Conservation (phyloP, 2,888 invertebrate genomes). For the Tenthredo livida region DNA sequence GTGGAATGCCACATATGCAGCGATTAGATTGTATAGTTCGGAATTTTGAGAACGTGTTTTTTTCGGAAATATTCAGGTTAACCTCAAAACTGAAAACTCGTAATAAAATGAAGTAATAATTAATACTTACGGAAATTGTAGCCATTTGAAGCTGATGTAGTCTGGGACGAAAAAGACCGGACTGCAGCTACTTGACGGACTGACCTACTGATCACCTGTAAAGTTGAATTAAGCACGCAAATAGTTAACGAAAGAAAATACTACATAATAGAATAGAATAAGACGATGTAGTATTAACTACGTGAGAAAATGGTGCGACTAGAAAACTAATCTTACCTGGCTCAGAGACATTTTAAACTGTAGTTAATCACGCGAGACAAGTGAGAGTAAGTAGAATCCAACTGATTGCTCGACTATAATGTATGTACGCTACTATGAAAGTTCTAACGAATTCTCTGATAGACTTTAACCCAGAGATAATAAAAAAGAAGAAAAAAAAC, state of each 20-base stretch:
- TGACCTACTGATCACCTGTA: conserved; percentile 61
- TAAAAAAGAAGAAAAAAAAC: background rate
- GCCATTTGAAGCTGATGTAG: conserved; percentile 58
- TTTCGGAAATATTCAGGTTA: background rate
- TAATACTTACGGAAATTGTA: conserved; percentile 43
- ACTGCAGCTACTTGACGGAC: conserved; percentile 54
- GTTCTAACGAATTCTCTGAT: background rate
- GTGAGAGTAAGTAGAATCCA: background rate
- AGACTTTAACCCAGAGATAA: conserved; percentile 35
- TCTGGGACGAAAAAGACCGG: conserved; percentile 63
- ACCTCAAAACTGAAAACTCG: background rate
- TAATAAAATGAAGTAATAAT: background rate
- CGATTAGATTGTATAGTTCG: background rate
- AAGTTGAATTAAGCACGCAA: background rate
- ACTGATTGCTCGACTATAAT: background rate
- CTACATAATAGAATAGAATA: background rate
- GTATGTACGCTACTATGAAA: too few relatives aligned
- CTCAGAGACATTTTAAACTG: conserved; percentile 34
- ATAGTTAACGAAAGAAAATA: background rate
- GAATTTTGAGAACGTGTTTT: background rate
- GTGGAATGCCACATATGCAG: too few relatives aligned
- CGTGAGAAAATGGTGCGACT: background rate
- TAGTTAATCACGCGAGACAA: background rate
- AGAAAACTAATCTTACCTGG: conserved; percentile 14
- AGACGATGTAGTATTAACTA: background rate